These are phyloP conservation scores for Euphysa ruthae DNA, from an alignment of 30 jellyfish, hydroid and myxozoan species.

Conservation along the genomic window DNA sequence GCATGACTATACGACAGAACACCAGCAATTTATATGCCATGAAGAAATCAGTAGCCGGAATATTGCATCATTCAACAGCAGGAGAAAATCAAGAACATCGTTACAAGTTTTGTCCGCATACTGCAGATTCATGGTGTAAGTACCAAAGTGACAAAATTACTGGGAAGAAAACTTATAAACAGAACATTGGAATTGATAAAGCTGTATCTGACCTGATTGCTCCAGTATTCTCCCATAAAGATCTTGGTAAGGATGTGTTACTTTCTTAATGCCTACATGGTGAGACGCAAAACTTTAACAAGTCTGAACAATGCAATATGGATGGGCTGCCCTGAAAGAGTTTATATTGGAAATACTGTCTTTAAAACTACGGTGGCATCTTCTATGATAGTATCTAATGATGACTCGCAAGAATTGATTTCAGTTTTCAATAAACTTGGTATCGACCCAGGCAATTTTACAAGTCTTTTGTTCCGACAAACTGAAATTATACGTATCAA, in stretches of 20 bases:
- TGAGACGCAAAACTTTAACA: constrained; percentile 26
- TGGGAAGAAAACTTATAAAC: constrained; percentile 29
- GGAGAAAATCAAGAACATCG: constrained; percentile 1
- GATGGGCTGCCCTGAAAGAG: constrained; percentile 30
- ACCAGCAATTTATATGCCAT: constrained; percentile 36
- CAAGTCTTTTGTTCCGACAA: too few species aligned
- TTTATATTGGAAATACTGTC: constrained; percentile 11
- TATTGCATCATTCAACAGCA: constrained; percentile 30
- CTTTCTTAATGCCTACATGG: constrained; percentile 20
- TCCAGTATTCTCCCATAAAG: constrained; percentile 25
- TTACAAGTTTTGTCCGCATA: constrained; percentile 35
- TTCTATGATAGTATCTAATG: constrained; percentile 14
- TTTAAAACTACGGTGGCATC: constrained; percentile 28
- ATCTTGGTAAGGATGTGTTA: constrained; percentile 17
- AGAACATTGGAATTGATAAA: background rate
- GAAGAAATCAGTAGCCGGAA: constrained; percentile 53
- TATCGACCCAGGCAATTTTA: too few species aligned
- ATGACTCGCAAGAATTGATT: too few species aligned
- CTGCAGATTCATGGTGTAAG: constrained; percentile 34
- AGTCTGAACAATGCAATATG: constrained; percentile 19
- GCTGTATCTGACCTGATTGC: constrained; percentile 27
- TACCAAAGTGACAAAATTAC: constrained; percentile 38
- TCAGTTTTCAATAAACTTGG: too few species aligned
- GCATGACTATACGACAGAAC: constrained; percentile 58
- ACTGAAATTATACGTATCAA: too few species aligned